phyloP scores from a whole-genome alignment of 2,113 vertebrate genomes.

The Polyodon spathula region DNA sequence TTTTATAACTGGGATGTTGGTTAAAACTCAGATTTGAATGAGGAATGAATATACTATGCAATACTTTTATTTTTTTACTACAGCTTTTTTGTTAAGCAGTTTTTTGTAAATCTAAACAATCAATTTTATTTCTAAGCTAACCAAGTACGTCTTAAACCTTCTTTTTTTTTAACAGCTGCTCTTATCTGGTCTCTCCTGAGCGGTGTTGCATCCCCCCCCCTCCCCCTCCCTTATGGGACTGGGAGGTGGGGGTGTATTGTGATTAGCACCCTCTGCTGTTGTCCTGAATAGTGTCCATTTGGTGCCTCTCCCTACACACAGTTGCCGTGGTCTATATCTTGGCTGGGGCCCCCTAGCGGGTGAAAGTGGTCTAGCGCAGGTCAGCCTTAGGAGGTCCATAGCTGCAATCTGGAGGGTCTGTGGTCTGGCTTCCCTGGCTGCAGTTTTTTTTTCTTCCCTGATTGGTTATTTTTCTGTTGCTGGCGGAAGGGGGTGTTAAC shows the following conservation, averaged over 20 bases:
- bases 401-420: conserved; percentile 68
- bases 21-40: too few relatives aligned
- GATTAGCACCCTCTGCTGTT: conserved; percentile 71
- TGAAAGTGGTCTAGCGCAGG: conserved; percentile 87
- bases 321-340: conserved; percentile 88
- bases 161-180: conserved; percentile 72
- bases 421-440: conserved; percentile 59
- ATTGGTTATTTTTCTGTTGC: conserved; percentile 70
- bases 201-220: conserved; percentile 54
- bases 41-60: too few relatives aligned
- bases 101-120: too few relatives aligned
- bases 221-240: too few relatives aligned
- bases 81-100: too few relatives aligned
- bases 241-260: conserved; percentile 49
- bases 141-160: conserved; percentile 58
- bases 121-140: conserved; percentile 46
- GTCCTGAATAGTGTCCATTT: conserved; percentile 86
- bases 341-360: conserved; percentile 72
- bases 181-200: conserved; percentile 70
- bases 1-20: too few relatives aligned
- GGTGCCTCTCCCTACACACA: conserved; percentile 88
- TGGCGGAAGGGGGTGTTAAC: conserved; percentile 59
- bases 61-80: too few relatives aligned
- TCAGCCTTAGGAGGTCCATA: conserved; percentile 83
- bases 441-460: conserved; percentile 54